phyloP scores from a whole-genome alignment of 2,113 vertebrate genomes.

The Anguilla rostrata region DNA sequence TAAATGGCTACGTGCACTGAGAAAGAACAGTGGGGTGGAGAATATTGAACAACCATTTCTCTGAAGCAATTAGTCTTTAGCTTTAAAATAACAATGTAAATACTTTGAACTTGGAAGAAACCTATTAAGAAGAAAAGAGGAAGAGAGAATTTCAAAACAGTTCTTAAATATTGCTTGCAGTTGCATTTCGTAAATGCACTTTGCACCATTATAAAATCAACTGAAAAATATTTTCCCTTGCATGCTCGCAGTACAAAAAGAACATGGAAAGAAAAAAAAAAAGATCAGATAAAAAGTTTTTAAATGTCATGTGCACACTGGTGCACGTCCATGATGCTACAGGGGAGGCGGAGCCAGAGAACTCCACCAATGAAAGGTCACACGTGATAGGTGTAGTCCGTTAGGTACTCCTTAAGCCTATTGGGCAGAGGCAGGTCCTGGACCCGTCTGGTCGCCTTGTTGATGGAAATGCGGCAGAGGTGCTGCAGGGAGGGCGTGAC shows the following conservation, averaged over 20 bases:
- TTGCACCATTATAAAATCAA: slow-evolving; percentile 23
- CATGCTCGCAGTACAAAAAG: slow-evolving; percentile 45
- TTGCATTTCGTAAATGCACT: slow-evolving; percentile 22
- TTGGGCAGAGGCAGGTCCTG: slow-evolving; percentile 87
- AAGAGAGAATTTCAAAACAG: neutral
- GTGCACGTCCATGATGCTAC: slow-evolving; percentile 27
- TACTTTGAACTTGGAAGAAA: neutral
- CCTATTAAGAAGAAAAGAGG: neutral
- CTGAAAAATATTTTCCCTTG: slow-evolving; percentile 26
- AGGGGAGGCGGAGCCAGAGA: slow-evolving; percentile 19
- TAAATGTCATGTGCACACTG: slow-evolving; percentile 30
- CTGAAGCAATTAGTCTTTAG: too few species aligned
- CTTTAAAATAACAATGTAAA: neutral
- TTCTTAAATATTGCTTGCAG: slow-evolving; percentile 28
- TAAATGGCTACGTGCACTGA: neutral
- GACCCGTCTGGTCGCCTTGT: slow-evolving; percentile 77
- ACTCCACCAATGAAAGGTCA: slow-evolving; percentile 53
- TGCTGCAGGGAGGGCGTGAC: slow-evolving; percentile 84
- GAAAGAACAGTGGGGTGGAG: neutral
- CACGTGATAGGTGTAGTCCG: slow-evolving; percentile 88
- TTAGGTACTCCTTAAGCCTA: slow-evolving; percentile 90
- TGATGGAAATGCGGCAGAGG: slow-evolving; percentile 86
- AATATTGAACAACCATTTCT: neutral
- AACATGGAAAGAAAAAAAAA: slow-evolving; percentile 20
- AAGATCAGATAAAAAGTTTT: slow-evolving; percentile 25